Evolutionary conservation across 2,888 invertebrate genomes (phyloP).

Genomic region (Seira musarum): DNA sequence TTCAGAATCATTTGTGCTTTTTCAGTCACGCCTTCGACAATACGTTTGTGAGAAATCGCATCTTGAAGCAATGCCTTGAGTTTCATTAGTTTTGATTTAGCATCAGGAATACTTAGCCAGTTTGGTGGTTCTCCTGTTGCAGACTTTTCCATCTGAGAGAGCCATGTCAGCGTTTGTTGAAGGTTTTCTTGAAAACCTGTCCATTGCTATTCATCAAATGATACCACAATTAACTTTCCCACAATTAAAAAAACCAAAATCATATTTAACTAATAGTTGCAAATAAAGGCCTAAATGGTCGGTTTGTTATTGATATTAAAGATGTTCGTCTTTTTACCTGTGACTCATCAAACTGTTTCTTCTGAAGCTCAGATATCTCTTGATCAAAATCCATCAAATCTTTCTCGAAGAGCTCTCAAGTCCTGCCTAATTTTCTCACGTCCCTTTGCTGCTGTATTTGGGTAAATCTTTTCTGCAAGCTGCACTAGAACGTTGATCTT

Average conservation of each 20-base stretch:
- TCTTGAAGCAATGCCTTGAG: conserved; percentile 90
- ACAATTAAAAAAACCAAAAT: too few species aligned
- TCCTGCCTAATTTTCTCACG: conserved; percentile 91
- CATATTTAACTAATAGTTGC: too few species aligned
- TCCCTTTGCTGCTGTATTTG: conserved; percentile 93
- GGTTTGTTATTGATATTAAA: too few species aligned
- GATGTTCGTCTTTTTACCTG: too few species aligned
- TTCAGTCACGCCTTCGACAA: conserved; percentile 91
- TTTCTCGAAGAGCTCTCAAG: conserved; percentile 83
- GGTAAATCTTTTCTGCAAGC: conserved; percentile 90
- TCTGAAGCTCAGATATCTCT: conserved; percentile 85
- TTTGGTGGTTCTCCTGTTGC: conserved; percentile 81
- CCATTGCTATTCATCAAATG: too few species aligned
- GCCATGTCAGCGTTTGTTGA: conserved; percentile 87
- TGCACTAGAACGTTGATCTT: conserved; percentile 83
- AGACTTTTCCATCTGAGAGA: conserved; percentile 87
- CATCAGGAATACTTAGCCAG: conserved; percentile 87
- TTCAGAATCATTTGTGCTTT: conserved; percentile 84
- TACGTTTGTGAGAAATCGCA: conserved; percentile 89
- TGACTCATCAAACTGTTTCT: conserved; percentile 80
- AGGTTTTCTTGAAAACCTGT: conserved; percentile 89
- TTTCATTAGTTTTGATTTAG: conserved; percentile 86
- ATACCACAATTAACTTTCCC: too few species aligned
- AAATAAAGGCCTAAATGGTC: too few species aligned
- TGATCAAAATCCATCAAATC: conserved; percentile 74